Evolutionary conservation across 1,140 invertebrate species (phyloP), one percentile per base, ranked within the genome.

Genomic region (Pogonus chalceus): DNA sequence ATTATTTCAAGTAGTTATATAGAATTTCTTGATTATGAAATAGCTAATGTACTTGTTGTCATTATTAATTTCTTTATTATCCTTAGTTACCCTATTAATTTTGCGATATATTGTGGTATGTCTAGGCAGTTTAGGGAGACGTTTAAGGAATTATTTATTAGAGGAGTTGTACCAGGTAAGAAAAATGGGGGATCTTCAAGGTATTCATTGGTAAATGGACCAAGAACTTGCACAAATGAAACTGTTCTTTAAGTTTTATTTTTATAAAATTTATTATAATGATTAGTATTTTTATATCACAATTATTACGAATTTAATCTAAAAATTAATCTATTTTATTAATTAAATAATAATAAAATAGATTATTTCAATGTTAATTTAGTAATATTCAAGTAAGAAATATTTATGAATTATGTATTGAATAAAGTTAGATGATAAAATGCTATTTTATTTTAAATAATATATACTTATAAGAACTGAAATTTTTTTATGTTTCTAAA

Each of bases 81-180:
- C 39, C 76, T 92, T 4, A 90, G 86, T 18, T 96, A 95, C 69
- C 92, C 92, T 0, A 85, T 95, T 52, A 94, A 96, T 71, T 96
- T 96, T 65, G 91, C 90, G 51, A 95, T 96, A 56, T 96, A 96
- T 67, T 96, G 92, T 67, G 90, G 90, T 2, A 96, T 96, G 92
- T 91, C 87, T 47, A 76, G 90, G 20, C 90, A 94, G 66, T 96
- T 96, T 66, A 75, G 92, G 23, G 90, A 94, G 68, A 96, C 92
- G 0, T 96, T 96, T 71, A 91, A 90, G 62, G 84, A 90, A 61
- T 74, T 96, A 2, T 95, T 96, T 62, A 77, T 88, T 3, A 72
- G 80, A 1, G 78, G 80, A 1, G 70, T 77, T 0, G 73, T 74
- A 10, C 73, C 72, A 2, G 73, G 67, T 51, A 78, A 80, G 56